Base-by-base conservation (phyloP, 2,797 vertebrate genomes). In the Ficedula albicollis region DNA sequence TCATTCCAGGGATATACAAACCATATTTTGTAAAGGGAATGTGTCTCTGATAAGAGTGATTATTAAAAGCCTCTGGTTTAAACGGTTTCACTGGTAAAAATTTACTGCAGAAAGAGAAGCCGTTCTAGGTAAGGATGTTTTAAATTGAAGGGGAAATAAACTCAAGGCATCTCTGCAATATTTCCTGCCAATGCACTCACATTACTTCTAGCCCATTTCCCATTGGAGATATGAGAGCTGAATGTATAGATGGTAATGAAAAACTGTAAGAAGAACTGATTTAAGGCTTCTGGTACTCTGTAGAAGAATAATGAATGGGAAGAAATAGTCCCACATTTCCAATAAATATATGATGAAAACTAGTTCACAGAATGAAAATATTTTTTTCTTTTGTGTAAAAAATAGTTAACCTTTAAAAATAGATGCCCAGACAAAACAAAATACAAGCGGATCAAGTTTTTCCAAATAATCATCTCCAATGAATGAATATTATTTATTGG, bases 81-180 rank as follows among this genome's bases (percentile, higher is more conserved):
- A 95, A 87, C 39, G 84, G 39, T 58, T 95, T 73, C 70, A 84
- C 39, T n/a, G 41, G 55, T 36, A 94, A 88, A 93, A 85, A 68
- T 29, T 58, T 90, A 87, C 60, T 54, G 64, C 75, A 92, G 87
- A 96, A 93, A 89, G 41, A 90, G 68, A 20, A 95, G n/a, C 25
- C 20, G 30, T 95, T 34, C 54, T 85, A 85, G 64, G 68, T 62
- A 84, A 81, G 54, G 8, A 46, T 75, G 73, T n/a, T 91, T 94
- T 91, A 89, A 95, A 94, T 90, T 92, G 81, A 77, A 87, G 25
- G 18, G 38, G 44, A 91, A 91, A 92, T 93, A 95, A 95, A 84
- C 60, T 85, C 48, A 70, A 87, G 39, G 30, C 39, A 18, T 87
- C 92, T 83, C 66, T 83, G 54, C 82, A 80, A 15, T 92, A 89